A percentile compares a stretch with the other conserved stretches of the same genome.
These are phyloP conservation scores for Eremobia ochroleuca DNA, from an alignment of 2,888 invertebrate species.

Conservation along the genomic window DNA sequence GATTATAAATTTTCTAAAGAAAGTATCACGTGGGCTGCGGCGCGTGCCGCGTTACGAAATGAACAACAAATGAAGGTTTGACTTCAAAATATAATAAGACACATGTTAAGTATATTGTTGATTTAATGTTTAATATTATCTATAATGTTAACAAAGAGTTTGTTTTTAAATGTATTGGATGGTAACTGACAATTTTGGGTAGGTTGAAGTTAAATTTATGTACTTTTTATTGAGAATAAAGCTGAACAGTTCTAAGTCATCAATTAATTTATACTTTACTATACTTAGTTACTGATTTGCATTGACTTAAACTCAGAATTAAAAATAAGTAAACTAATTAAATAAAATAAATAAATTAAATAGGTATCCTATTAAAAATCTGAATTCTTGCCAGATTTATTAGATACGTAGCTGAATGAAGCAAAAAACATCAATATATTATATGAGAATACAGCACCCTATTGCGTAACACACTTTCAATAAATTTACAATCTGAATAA, in stretches of 20 bases:
- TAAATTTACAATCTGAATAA: no score
- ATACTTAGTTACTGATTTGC: neutral
- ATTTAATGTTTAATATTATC: conserved; percentile 27
- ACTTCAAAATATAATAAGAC: conserved; percentile 41
- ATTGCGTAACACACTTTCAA: neutral
- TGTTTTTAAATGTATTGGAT: conserved; percentile 1
- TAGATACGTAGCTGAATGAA: neutral
- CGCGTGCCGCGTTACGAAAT: conserved; percentile 82
- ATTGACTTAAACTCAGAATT: neutral
- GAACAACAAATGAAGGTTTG: conserved; percentile 52
- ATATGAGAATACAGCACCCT: conserved; percentile 13
- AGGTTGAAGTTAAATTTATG: neutral
- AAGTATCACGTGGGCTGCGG: conserved; percentile 83
- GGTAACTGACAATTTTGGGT: neutral
- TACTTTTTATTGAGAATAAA: neutral
- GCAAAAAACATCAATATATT: neutral
- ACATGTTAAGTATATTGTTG: conserved; percentile 28
- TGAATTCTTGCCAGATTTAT: conserved; percentile 2
- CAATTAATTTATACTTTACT: neutral
- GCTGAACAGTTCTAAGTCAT: neutral
- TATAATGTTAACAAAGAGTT: neutral
- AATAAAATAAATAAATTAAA: neutral
- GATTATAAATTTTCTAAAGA: conserved; percentile 84
- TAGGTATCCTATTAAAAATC: neutral
- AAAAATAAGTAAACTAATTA: no score